A percentile compares a stretch with the other conserved stretches of the same genome.
phyloP scores from a whole-genome alignment of 2,888 invertebrate genomes.

The Masnerella sp. region DNA sequence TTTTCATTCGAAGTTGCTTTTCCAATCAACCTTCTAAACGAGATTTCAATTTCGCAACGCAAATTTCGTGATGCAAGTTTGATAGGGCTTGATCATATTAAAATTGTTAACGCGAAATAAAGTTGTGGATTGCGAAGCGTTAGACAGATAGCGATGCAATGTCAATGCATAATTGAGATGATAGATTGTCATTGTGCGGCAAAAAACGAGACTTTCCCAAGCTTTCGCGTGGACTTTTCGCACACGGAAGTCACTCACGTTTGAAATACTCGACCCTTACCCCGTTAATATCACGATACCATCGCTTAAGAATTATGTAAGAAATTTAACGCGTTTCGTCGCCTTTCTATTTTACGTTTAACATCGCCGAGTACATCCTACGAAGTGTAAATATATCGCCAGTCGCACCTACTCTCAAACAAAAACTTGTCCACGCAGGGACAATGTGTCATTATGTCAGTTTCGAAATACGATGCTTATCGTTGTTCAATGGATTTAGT shows the following conservation, averaged over 20 bases:
- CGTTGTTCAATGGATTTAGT: too few relatives aligned
- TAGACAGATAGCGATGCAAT: constrained; percentile 9
- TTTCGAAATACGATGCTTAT: neutral
- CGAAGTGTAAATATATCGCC: constrained; percentile 50
- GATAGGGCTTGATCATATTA: constrained; percentile 36
- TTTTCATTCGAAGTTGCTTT: constrained; percentile 3
- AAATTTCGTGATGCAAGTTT: constrained; percentile 28
- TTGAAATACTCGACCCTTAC: constrained; percentile 60
- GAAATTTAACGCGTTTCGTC: constrained; percentile 61
- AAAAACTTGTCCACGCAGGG: constrained; percentile 5
- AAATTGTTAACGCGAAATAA: constrained; percentile 37
- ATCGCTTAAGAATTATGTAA: constrained; percentile 61
- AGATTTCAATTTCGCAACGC: constrained; percentile 33
- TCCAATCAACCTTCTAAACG: constrained; percentile 21
- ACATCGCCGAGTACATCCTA: constrained; percentile 51
- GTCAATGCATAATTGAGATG: constrained; percentile 52
- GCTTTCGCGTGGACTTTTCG: constrained; percentile 60
- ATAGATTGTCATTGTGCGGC: constrained; percentile 41
- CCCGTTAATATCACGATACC: constrained; percentile 60
- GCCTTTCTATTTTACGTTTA: constrained; percentile 59
- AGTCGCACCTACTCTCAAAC: constrained; percentile 13
- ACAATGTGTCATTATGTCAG: constrained; percentile 35
- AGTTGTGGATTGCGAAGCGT: constrained; percentile 15
- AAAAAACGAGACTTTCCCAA: constrained; percentile 62
- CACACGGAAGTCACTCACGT: constrained; percentile 61